A percentile compares a stretch with the other conserved stretches of the same genome.
Evolutionary conservation across 2,888 invertebrate genomes (phyloP).

Genomic region (Poecilobothrus nobilitatus): DNA sequence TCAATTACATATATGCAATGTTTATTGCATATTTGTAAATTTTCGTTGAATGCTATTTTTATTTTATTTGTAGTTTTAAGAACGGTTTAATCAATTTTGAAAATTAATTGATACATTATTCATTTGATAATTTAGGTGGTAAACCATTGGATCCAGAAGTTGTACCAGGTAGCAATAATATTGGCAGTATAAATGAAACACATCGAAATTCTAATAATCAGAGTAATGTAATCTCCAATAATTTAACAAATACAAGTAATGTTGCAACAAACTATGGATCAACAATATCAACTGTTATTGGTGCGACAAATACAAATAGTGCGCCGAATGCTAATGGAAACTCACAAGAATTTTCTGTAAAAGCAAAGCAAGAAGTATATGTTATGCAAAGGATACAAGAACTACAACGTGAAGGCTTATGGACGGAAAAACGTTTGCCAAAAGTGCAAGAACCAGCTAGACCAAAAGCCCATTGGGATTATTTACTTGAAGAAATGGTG

Average conservation of each 20-base stretch:
- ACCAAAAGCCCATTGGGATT: conserved; percentile 96
- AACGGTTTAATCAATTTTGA: no score
- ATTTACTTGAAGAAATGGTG: conserved; percentile 94
- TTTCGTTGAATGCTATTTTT: no score
- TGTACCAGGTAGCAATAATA: not conserved
- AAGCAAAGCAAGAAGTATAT: conserved; percentile 84
- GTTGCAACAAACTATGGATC: conserved; percentile 30
- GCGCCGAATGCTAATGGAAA: conserved; percentile 22
- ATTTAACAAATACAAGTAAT: conserved; percentile 26
- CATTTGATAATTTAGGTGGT: not conserved
- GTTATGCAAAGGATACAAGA: conserved; percentile 88
- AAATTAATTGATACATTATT: not conserved
- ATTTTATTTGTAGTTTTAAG: no score
- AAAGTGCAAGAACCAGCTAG: conserved; percentile 85
- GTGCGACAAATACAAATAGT: not conserved
- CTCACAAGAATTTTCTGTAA: conserved; percentile 61
- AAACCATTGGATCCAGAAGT: not conserved
- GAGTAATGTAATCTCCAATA: conserved; percentile 28
- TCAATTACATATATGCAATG: no score
- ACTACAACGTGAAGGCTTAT: conserved; percentile 86
- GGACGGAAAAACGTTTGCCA: conserved; percentile 86
- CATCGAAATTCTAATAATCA: conserved; percentile 15
- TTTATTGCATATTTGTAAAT: no score
- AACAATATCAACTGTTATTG: conserved; percentile 18
- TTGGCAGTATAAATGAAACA: not conserved